These are phyloP conservation scores for Eumacrocentrus americanus DNA, from an alignment of 2,888 invertebrate species.

Conservation along the genomic window DNA sequence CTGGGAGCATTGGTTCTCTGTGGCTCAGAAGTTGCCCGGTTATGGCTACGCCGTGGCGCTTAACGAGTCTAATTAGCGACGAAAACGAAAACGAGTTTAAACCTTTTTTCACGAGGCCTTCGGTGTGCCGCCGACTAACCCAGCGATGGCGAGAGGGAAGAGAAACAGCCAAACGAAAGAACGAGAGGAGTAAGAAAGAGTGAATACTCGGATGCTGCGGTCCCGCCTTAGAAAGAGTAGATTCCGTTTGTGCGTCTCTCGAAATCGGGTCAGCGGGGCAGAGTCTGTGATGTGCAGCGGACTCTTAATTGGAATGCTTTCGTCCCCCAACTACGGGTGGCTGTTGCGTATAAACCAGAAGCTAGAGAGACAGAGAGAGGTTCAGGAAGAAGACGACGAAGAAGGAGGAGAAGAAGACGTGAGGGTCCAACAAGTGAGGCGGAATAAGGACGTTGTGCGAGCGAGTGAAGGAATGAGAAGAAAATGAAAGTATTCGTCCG, in stretches of 20 bases:
- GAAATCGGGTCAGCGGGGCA: conserved; percentile 53
- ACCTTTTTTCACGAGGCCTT: conserved; percentile 48
- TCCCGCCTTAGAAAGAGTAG: neutral
- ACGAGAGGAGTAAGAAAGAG: conserved; percentile 8
- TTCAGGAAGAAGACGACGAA: neutral
- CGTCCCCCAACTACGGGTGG: neutral
- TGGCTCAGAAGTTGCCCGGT: conserved; percentile 52
- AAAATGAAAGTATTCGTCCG: conserved; percentile 40
- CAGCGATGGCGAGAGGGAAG: conserved; percentile 18
- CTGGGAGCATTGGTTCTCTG: conserved; percentile 39
- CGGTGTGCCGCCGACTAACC: conserved; percentile 9
- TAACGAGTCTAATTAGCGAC: conserved; percentile 63
- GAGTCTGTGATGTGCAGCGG: conserved; percentile 17
- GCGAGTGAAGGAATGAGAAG: conserved; percentile 30
- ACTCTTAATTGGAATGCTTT: conserved; percentile 1
- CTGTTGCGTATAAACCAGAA: neutral
- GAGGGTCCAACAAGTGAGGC: neutral
- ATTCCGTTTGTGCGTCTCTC: conserved; percentile 13
- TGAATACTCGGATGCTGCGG: neutral
- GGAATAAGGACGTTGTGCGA: conserved; percentile 2
- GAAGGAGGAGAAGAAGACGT: neutral
- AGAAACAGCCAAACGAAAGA: conserved; percentile 22
- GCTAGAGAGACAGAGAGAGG: neutral
- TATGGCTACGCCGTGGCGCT: conserved; percentile 59
- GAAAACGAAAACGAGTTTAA: conserved; percentile 63